Evolutionary conservation across 2,797 vertebrate species (phyloP), one percentile per base, ranked within the genome.

Genomic region (Halcyon leucocephala): DNA sequence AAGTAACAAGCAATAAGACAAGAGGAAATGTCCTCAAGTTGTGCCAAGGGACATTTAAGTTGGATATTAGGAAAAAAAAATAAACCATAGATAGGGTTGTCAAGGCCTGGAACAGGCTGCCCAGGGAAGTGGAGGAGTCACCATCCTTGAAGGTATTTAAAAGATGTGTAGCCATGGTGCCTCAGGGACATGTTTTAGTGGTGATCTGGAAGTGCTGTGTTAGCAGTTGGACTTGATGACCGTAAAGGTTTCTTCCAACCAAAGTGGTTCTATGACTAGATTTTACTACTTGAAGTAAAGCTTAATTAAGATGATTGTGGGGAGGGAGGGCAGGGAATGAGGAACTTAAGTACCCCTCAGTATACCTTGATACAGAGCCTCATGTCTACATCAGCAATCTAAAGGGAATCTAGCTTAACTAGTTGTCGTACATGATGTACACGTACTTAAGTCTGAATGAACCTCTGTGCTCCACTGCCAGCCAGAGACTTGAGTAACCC

Each of bases 371-470:
- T 71, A 29, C 2, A 31, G 16, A 74, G 4, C 16, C 21, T 42
- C 5, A 5, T 72, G 17, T 6, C 3, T 60, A 7, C 15, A 48
- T 72, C 35, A 41, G 8, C 20, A 52, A 9, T 64, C 76, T 67
- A 67, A 82, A 60, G 12, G 7, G 14, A 35, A 8, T 86, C 7
- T 72, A 57, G 14, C 12, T 69, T 65, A 65, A 39, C 16, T 83
- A 28, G 15, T n/a, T 76, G 20, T 9, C 5, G 1, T 51, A 16
- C 1, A 0, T 39, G 29, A 6, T 14, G 54, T 20, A 13, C n/a
- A 6, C 78, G 3, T 83, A 8, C 33, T 42, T 69, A 12, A 51
- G 55, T 82, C 12, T 44, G 9, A 55, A 24, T 62, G 22, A 85
- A 60, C 4, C 6, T 72, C 8, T 18, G 69, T 58, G 22, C 28